Base-by-base conservation (phyloP, 2,113 vertebrate species). In the Callopanchax toddi region DNA sequence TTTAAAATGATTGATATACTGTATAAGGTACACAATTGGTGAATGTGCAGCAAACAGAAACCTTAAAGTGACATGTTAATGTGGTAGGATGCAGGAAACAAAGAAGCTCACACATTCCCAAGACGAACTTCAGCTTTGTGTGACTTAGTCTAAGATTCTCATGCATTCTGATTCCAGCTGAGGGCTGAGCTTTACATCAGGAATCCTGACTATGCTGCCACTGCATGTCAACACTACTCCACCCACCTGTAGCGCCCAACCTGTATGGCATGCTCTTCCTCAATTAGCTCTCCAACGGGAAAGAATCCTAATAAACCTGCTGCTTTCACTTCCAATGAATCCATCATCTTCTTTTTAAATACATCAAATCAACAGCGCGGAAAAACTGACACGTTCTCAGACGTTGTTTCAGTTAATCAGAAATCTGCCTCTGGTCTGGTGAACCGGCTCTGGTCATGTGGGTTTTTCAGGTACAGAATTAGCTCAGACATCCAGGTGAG, bases 341-440 rank as follows among this genome's bases (percentile, higher is more conserved):
- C 84, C 58, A 75, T 91, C 89, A 86, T n/a, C 62, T 60, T 53
- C 22, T 43, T 42, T 79, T 78, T 63, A 76, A 37, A 66, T 54
- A 42, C 60, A 79, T 45, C 3, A 18, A 86, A 69, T 76, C 64
- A 76, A 81, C 79, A 32, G 78, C 2, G 50, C 71, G 79, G 76
- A 37, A 89, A 87, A 79, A 43, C 36, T 40, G 72, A 79, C 76
- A 70, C 45, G 72, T 89, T 89, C 81, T 63, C 52, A 77, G 78
- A 59, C 51, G 44, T 76, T 67, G 71, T 95, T 95, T 94, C 93
- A 79, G 77, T 93, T 94, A 92, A 96, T 92, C 89, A 88, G 84
- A 82, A 86, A 86, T 89, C 78, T 80, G 84, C 83, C 81, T 86
- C 75, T 74, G 74, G 84, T 86, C 71, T 79, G 62, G 79, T 83